Percentiles rank a stretch among this genome's conserved stretches.
Evolutionary conservation across 2,797 vertebrate genomes (phyloP).

Genomic region (Platalea minor): DNA sequence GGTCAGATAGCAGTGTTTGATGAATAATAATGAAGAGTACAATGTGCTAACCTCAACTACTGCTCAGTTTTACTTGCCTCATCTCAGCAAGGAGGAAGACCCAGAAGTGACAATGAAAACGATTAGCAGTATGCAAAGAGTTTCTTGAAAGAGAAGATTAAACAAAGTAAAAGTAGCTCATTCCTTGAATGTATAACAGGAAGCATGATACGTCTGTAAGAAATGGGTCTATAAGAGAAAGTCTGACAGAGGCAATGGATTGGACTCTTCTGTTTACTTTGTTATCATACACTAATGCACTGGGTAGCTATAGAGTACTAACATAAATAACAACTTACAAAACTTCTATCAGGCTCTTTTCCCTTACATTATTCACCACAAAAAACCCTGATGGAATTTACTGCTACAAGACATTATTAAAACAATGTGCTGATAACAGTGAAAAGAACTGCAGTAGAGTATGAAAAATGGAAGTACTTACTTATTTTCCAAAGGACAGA

Average conservation of each 20-base stretch:
- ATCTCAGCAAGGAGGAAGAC: neutral
- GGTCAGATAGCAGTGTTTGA: neutral
- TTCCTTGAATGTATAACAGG: neutral
- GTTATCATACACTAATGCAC: neutral
- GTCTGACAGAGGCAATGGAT: neutral
- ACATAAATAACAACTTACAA: neutral
- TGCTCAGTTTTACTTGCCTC: neutral
- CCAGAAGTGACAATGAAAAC: neutral
- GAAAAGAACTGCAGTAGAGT: neutral
- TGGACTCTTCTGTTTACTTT: neutral
- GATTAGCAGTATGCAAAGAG: neutral
- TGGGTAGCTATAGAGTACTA: neutral
- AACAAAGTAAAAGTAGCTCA: neutral
- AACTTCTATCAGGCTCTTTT: neutral
- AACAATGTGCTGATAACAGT: neutral
- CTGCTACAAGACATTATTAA: neutral
- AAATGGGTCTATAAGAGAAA: neutral
- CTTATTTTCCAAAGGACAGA: neutral
- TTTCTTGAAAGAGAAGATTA: neutral
- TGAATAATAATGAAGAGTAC: neutral
- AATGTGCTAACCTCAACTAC: neutral
- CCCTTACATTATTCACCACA: neutral
- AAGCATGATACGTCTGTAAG: neutral
- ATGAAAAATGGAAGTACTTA: slow-evolving; percentile 12
- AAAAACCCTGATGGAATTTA: neutral